Conservation (phyloP, 1,140 invertebrate genomes). For the Phortica variegata region DNA sequence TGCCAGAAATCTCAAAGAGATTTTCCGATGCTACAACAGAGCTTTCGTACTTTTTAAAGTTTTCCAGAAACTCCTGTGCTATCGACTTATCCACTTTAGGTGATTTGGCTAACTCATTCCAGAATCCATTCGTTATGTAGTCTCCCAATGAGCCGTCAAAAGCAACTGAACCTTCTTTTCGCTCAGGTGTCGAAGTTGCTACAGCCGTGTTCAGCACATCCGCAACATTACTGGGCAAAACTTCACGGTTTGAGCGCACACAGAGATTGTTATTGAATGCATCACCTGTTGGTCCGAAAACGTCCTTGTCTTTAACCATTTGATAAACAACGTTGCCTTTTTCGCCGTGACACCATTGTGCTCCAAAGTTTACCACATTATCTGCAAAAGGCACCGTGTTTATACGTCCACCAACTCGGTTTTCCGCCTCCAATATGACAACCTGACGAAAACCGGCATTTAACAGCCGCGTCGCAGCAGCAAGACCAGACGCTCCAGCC, state of each 20-base stretch:
- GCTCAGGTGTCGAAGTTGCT: slow-evolving; percentile 30
- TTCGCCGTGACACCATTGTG: slow-evolving; percentile 78
- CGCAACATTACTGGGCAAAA: slow-evolving; percentile 38
- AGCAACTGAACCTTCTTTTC: slow-evolving; percentile 35
- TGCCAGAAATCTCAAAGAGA: slow-evolving; percentile 64
- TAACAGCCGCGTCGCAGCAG: slow-evolving; percentile 61
- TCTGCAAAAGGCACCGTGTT: slow-evolving; percentile 63
- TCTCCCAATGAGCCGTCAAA: slow-evolving; percentile 57
- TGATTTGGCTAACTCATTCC: slow-evolving; percentile 32
- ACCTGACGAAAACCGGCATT: slow-evolving; percentile 61
- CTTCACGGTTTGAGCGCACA: slow-evolving; percentile 48
- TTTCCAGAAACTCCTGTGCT: slow-evolving; percentile 58
- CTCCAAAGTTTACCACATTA: slow-evolving; percentile 74
- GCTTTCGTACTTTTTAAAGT: slow-evolving; percentile 60
- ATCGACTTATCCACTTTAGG: slow-evolving; percentile 30
- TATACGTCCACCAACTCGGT: slow-evolving; percentile 72
- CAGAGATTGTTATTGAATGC: slow-evolving; percentile 46
- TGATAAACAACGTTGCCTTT: slow-evolving; percentile 69
- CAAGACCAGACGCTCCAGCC: slow-evolving; percentile 63
- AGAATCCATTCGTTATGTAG: slow-evolving; percentile 56
- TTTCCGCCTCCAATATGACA: slow-evolving; percentile 66
- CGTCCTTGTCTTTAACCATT: slow-evolving; percentile 61
- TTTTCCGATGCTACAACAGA: slow-evolving; percentile 63
- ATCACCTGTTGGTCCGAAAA: slow-evolving; percentile 54
- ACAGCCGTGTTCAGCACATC: slow-evolving; percentile 31